These are phyloP conservation scores for Balearica regulorum DNA, from an alignment of 2,797 vertebrate genomes.

Conservation along the genomic window DNA sequence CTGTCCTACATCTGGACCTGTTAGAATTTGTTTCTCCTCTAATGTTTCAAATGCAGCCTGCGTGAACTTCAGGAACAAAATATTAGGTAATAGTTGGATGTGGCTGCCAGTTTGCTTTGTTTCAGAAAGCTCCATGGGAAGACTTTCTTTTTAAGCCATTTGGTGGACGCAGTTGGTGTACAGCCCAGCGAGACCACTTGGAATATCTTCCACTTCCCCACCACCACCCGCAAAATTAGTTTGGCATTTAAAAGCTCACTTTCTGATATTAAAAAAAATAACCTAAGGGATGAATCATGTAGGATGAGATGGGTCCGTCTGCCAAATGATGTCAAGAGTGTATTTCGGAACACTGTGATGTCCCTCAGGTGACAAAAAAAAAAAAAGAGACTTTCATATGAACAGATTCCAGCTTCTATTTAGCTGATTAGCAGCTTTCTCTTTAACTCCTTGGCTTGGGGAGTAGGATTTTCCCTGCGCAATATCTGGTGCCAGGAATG, in stretches of 20 bases:
- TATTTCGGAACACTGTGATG: slow-evolving; percentile 60
- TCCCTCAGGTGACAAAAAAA: slow-evolving; percentile 71
- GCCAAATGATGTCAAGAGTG: slow-evolving; percentile 73
- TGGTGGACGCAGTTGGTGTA: slow-evolving; percentile 75
- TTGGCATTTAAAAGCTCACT: slow-evolving; percentile 79
- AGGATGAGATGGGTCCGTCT: slow-evolving; percentile 60
- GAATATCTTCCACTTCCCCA: slow-evolving; percentile 65
- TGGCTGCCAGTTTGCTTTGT: slow-evolving; percentile 25
- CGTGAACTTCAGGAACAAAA: slow-evolving; percentile 11
- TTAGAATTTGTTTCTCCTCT: not conserved
- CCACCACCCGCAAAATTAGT: slow-evolving; percentile 73
- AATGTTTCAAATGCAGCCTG: not conserved
- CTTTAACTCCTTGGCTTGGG: slow-evolving; percentile 68
- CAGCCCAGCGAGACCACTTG: slow-evolving; percentile 73
- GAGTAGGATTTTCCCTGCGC: slow-evolving; percentile 56
- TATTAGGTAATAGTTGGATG: slow-evolving; percentile 70
- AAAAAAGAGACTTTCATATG: slow-evolving; percentile 57
- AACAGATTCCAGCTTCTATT: slow-evolving; percentile 77
- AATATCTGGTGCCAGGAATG: slow-evolving; percentile 56
- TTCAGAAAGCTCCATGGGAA: slow-evolving; percentile 55
- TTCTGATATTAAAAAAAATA: slow-evolving; percentile 76
- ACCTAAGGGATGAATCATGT: slow-evolving; percentile 71
- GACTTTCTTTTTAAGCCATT: slow-evolving; percentile 68
- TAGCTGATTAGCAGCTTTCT: slow-evolving; percentile 79
- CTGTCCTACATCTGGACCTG: slow-evolving; percentile 4